These are phyloP conservation scores for Sebastes umbrosus DNA, from an alignment of 2,797 vertebrate genomes.

Conservation along the genomic window DNA sequence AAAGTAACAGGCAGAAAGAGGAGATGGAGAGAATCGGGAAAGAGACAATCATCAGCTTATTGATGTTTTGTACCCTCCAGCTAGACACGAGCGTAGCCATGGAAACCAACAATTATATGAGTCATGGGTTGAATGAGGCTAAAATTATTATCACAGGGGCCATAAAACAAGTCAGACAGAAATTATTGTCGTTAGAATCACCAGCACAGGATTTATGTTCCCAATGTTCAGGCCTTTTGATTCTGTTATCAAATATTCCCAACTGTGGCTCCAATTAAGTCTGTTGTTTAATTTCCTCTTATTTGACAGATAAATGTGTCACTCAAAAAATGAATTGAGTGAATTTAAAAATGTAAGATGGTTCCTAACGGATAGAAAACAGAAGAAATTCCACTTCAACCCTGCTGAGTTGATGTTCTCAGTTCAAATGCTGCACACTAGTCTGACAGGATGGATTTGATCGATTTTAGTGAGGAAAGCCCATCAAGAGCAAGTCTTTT, in stretches of 20 bases:
- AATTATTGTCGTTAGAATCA: not conserved
- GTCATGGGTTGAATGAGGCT: constrained; percentile 34
- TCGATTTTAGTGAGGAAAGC: not conserved
- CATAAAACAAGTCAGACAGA: constrained; percentile 11
- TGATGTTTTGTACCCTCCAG: constrained; percentile 2
- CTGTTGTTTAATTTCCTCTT: not conserved
- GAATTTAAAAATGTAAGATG: not conserved
- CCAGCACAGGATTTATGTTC: not conserved
- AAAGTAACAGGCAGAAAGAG: not conserved
- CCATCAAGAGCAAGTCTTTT: not conserved
- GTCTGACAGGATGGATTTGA: not conserved
- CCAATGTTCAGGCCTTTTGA: not conserved
- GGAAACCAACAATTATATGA: constrained; percentile 56
- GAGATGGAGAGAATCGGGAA: not conserved
- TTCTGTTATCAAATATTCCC: not conserved
- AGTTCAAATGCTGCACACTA: not conserved
- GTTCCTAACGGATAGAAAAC: not conserved
- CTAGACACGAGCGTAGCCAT: constrained; percentile 39
- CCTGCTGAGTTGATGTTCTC: not conserved
- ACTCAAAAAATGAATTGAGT: not conserved
- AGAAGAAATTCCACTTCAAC: not conserved
- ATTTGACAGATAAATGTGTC: not conserved
- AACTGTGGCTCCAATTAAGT: not conserved
- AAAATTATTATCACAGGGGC: constrained; percentile 14
- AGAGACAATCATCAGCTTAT: constrained; percentile 20